Percentiles rank a stretch among this genome's conserved stretches.
These are phyloP conservation scores for Phrynosoma platyrhinos DNA, from an alignment of 2,113 vertebrate species.

Conservation along the genomic window DNA sequence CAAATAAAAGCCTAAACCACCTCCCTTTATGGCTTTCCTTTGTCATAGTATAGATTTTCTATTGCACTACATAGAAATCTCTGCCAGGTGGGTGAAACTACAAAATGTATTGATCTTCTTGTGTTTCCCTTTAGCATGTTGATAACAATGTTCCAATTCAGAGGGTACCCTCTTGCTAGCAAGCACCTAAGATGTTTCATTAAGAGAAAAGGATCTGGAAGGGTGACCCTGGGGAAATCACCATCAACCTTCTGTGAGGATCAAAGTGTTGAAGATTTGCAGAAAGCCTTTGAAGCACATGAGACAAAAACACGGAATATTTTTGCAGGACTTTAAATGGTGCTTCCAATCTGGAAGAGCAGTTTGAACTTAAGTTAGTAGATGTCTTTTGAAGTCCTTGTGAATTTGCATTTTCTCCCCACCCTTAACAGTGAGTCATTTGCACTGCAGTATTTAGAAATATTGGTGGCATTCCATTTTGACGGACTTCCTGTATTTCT, in stretches of 20 bases:
- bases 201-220: constrained; percentile 18
- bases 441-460: neutral
- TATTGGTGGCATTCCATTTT: neutral
- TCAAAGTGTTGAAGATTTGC: constrained; percentile 12
- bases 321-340: neutral
- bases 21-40: neutral
- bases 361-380: constrained; percentile 4
- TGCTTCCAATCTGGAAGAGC: constrained; percentile 21
- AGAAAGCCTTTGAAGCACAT: constrained; percentile 3
- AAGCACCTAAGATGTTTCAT: constrained; percentile 5
- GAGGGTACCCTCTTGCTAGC: neutral
- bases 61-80: neutral
- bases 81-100: neutral
- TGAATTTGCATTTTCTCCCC: neutral
- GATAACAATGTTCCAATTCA: neutral
- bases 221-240: constrained; percentile 4
- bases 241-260: neutral
- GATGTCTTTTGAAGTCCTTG: constrained; percentile 1
- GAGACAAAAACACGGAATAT: neutral
- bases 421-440: neutral
- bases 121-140: neutral
- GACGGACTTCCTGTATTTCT: neutral
- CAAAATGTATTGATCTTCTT: neutral
- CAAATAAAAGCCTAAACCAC: neutral
- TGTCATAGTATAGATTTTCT: neutral